Evolutionary conservation across 1,140 invertebrate species (phyloP), one percentile per base, ranked within the genome.

Genomic region (Lamellibrachia luymesi): DNA sequence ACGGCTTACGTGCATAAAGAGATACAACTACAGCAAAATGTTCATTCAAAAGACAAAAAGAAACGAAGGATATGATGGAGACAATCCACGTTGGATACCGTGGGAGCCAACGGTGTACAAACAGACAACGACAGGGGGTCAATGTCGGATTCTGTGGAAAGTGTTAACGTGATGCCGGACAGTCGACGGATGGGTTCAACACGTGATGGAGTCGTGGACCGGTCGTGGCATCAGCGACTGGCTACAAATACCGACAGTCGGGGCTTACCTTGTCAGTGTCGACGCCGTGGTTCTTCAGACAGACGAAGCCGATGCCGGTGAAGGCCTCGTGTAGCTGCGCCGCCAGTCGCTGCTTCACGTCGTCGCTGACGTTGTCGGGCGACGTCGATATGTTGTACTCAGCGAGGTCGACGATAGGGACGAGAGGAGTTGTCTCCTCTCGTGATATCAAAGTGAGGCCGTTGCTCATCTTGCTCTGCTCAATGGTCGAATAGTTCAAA

Each of bases 281-380:
- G 2, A 91, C 91, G 91, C 91, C 91, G 91, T 91, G 91, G 91
- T 91, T 91, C 49, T 50, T 51, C 49, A 91, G 49, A 22, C 27
- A 91, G 49, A 91, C 91, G 25, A 91, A 91, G 4, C 91, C 91
- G 49, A 91, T 51, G 91, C n/a, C 27, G 91, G 49, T 50, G 91
- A 91, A 91, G 8, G 91, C 91, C 13, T 17, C 5, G 49, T 50
- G 49, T 51, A 91, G 13, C 91, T 91, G 49, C 91, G 49, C 25
- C 25, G 91, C 91, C 91, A 91, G 5, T n/a, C 91, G 13, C 22
- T 13, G 49, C 49, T 50, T 51, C 10, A 50, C 51, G 49, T 91
- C 91, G 25, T 91, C 91, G 49, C 13, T 50, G 8, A 51, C 13
- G 13, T 80, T 80, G 64, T 80, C 64, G 8, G 64, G 25, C 64